A percentile compares a stretch with the other conserved stretches of the same genome.
These are phyloP conservation scores for Tetrao urogallus DNA, from an alignment of 2,113 vertebrate species.

Conservation along the genomic window DNA sequence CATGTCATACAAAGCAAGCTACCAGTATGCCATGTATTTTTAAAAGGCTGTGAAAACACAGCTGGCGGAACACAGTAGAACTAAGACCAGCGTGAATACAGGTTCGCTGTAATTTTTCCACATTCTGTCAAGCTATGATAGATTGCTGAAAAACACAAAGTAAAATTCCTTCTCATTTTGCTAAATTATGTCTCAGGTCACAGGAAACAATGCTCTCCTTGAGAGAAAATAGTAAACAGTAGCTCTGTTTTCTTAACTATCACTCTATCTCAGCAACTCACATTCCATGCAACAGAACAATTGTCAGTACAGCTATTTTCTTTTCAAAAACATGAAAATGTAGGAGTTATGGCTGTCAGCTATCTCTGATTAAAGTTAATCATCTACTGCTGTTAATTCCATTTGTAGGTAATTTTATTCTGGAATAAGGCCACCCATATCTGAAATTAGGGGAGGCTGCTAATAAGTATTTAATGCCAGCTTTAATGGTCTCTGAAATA, in stretches of 20 bases:
- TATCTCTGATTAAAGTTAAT: constrained; percentile 17
- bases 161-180: neutral
- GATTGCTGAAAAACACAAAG: neutral
- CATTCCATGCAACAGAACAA: neutral
- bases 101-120: neutral
- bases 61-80: neutral
- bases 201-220: neutral
- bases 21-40: neutral
- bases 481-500: constrained; percentile 6
- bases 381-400: neutral
- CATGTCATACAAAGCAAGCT: neutral
- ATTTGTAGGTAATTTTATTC: neutral
- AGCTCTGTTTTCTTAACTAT: neutral
- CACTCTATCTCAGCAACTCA: neutral
- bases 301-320: neutral
- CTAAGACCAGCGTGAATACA: neutral
- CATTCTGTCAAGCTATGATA: neutral
- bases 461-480: constrained; percentile 32
- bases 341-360: neutral
- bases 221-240: neutral
- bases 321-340: neutral
- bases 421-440: constrained; percentile 1
- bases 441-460: neutral
- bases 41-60: neutral
- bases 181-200: neutral